These are phyloP conservation scores for Andricus curvator DNA, from an alignment of 2,888 invertebrate genomes.

Conservation along the genomic window DNA sequence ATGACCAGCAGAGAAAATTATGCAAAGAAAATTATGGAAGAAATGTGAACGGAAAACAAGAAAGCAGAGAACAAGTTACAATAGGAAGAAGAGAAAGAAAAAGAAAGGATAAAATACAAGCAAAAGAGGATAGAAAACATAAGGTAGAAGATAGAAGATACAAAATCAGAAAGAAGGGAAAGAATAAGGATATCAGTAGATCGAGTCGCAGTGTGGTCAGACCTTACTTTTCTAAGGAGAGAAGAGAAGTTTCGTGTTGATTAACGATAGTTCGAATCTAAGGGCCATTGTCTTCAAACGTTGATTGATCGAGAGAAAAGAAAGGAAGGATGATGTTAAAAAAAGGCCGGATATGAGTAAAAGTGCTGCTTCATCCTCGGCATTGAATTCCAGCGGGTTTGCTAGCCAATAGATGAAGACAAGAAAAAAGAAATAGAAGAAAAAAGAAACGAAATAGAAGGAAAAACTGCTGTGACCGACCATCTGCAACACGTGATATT, in stretches of 20 bases:
- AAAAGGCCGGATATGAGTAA: constrained; percentile 42
- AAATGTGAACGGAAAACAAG: no score
- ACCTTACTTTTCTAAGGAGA: neutral
- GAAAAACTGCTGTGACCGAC: constrained; percentile 45
- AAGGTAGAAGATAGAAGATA: neutral
- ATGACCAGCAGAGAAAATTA: no score
- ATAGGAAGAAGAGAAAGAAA: no score
- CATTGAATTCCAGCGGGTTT: neutral
- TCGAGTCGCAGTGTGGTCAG: neutral
- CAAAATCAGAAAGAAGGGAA: neutral
- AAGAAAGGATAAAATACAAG: no score
- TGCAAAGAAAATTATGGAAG: neutral
- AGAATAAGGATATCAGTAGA: constrained; percentile 6
- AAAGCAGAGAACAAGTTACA: no score
- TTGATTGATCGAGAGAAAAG: constrained; percentile 26
- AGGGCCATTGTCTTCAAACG: neutral
- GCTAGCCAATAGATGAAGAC: constrained; percentile 17
- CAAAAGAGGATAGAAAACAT: neutral
- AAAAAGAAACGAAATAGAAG: neutral
- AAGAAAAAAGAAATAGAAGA: constrained; percentile 10
- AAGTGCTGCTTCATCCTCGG: constrained; percentile 30
- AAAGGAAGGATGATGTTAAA: neutral
- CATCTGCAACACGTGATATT: constrained; percentile 24
- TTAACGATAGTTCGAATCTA: constrained; percentile 2
- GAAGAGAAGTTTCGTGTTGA: neutral